These are phyloP conservation scores for Ctenosaura bakeri DNA, from an alignment of 2,797 vertebrate genomes.

Conservation along the genomic window DNA sequence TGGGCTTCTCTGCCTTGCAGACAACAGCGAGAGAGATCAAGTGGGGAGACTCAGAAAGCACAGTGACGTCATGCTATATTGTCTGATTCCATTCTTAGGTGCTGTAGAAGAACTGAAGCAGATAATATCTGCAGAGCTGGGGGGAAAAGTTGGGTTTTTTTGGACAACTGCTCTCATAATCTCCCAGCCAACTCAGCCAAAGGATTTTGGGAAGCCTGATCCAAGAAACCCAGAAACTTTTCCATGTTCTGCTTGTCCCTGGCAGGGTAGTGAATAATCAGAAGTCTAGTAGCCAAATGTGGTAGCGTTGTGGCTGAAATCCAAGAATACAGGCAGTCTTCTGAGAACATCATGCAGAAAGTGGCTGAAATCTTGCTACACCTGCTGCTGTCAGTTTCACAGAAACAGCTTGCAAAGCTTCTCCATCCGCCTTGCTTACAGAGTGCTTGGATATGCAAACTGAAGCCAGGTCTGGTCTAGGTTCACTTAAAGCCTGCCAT, in stretches of 20 bases:
- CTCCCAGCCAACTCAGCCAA: too few relatives aligned
- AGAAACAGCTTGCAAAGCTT: constrained; percentile 21
- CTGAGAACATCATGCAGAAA: background rate
- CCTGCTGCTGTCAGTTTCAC: constrained; percentile 32
- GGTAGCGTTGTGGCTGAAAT: background rate
- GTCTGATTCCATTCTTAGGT: background rate
- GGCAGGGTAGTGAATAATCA: background rate
- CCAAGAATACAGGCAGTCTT: constrained; percentile 2
- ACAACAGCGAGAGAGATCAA: background rate
- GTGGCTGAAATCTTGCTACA: background rate
- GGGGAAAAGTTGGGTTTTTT: background rate
- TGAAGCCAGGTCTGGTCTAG: constrained; percentile 24
- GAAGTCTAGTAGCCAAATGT: background rate
- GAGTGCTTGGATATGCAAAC: constrained; percentile 8
- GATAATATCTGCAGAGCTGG: background rate
- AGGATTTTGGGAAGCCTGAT: too few relatives aligned
- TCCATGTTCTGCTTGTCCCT: background rate
- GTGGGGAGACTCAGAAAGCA: background rate
- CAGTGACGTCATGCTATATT: background rate
- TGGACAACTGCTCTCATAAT: background rate
- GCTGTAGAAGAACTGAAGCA: background rate
- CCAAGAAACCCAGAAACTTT: too few relatives aligned
- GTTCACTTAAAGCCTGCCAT: constrained; percentile 33
- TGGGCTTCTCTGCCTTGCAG: background rate
- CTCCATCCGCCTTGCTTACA: constrained; percentile 16